These are phyloP conservation scores for Achlya flavicornis DNA, from an alignment of 2,888 invertebrate species.

Conservation along the genomic window DNA sequence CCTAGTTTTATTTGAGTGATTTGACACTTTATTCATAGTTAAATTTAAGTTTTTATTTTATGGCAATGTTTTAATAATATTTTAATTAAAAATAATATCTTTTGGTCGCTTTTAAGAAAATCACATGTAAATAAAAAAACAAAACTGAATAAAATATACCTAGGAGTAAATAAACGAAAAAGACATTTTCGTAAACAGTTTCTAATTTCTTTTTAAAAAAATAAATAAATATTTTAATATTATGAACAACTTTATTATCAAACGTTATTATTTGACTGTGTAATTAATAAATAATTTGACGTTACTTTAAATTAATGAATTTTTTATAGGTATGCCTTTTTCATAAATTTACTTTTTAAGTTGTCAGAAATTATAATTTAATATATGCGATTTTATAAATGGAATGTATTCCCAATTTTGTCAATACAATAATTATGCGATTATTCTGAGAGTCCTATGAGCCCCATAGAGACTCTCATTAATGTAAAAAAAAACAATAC, in stretches of 20 bases:
- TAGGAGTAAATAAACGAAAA: neutral
- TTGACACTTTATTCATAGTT: conserved; percentile 28
- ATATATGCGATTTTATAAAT: neutral
- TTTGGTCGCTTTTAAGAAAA: neutral
- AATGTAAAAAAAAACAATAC: neutral
- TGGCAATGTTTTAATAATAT: neutral
- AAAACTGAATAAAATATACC: conserved; percentile 4
- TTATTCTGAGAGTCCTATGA: neutral
- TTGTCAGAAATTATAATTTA: neutral
- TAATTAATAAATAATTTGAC: neutral
- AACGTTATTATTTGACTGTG: neutral
- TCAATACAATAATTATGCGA: neutral
- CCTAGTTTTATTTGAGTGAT: conserved; percentile 24
- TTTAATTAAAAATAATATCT: neutral
- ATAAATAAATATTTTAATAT: too few relatives aligned
- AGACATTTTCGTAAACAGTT: neutral
- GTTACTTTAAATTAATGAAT: neutral
- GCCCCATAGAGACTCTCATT: neutral
- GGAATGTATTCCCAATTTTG: neutral
- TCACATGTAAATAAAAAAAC: conserved; percentile 4
- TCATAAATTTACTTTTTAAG: neutral
- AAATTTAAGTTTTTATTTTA: conserved; percentile 14
- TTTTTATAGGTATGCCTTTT: neutral
- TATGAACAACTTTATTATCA: too few relatives aligned
- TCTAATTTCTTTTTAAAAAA: too few relatives aligned